Conservation (phyloP, 2,797 vertebrate species). For the Danio kyathit region DNA sequence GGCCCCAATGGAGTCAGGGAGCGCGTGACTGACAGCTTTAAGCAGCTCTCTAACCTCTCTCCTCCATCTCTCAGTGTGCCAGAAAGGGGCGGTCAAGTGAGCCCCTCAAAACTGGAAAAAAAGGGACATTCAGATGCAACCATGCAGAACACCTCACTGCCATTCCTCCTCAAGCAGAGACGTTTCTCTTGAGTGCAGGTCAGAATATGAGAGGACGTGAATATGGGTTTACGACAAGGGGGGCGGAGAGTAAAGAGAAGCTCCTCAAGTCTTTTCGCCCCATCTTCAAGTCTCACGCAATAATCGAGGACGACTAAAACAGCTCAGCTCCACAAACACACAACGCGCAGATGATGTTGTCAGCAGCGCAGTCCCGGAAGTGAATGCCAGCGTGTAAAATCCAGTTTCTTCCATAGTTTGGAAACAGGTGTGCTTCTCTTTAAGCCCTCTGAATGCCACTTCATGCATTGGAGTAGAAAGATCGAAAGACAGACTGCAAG, state of each 20-base stretch:
- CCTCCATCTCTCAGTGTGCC: constrained; percentile 68
- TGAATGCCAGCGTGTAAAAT: neutral
- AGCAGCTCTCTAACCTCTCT: constrained; percentile 77
- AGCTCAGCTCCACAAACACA: constrained; percentile 9
- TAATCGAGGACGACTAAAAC: constrained; percentile 28
- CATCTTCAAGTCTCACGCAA: constrained; percentile 47
- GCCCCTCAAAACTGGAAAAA: constrained; percentile 75
- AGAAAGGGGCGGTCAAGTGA: constrained; percentile 81
- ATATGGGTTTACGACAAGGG: constrained; percentile 32
- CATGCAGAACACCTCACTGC: constrained; percentile 77
- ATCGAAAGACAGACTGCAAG: constrained; percentile 29
- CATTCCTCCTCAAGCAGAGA: constrained; percentile 72
- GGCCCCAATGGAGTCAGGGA: constrained; percentile 30
- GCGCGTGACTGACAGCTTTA: constrained; percentile 74
- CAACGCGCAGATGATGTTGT: neutral
- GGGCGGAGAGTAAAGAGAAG: constrained; percentile 53
- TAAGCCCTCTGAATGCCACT: constrained; percentile 10
- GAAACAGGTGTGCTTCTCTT: constrained; percentile 23
- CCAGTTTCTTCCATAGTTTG: neutral
- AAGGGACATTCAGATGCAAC: constrained; percentile 72
- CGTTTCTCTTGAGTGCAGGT: constrained; percentile 74
- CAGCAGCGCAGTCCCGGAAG: neutral
- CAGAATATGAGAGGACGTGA: constrained; percentile 65
- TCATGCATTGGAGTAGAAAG: constrained; percentile 18
- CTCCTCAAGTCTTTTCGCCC: constrained; percentile 51